These are phyloP conservation scores for Papilio protenor DNA, from an alignment of 2,888 invertebrate genomes.

Conservation along the genomic window DNA sequence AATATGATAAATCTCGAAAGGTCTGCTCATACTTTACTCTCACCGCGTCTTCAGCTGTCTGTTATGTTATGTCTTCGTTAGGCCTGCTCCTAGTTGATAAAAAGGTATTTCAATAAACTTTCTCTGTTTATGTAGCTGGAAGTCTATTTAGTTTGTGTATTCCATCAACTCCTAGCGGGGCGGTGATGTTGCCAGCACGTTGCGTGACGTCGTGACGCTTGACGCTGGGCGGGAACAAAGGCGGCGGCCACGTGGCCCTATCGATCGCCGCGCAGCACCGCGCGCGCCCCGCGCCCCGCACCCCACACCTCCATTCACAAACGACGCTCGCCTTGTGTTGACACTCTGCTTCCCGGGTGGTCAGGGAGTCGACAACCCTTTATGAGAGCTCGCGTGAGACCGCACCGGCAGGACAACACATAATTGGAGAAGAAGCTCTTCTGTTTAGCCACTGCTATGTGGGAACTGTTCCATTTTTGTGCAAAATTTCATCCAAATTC, in stretches of 20 bases:
- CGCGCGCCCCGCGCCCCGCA: not conserved
- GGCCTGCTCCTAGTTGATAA: too few species aligned
- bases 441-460: not conserved
- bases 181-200: not conserved
- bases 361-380: not conserved
- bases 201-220: not conserved
- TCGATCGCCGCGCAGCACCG: constrained; percentile 7
- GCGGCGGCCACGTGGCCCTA: constrained; percentile 24
- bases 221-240: constrained; percentile 29
- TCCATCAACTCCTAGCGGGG: not conserved
- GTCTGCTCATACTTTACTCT: too few species aligned
- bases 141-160: too few species aligned
- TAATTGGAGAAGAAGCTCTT: not conserved
- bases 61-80: too few species aligned
- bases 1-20: too few species aligned
- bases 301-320: not conserved
- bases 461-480: too few species aligned
- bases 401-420: not conserved
- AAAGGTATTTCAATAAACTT: too few species aligned
- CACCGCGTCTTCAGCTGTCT: too few species aligned
- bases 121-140: too few species aligned
- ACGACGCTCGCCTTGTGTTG: not conserved
- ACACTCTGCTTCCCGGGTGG: not conserved
- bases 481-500: too few species aligned
- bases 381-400: not conserved